Conservation (phyloP, 2,888 invertebrate species). For the Erebia ligea region DNA sequence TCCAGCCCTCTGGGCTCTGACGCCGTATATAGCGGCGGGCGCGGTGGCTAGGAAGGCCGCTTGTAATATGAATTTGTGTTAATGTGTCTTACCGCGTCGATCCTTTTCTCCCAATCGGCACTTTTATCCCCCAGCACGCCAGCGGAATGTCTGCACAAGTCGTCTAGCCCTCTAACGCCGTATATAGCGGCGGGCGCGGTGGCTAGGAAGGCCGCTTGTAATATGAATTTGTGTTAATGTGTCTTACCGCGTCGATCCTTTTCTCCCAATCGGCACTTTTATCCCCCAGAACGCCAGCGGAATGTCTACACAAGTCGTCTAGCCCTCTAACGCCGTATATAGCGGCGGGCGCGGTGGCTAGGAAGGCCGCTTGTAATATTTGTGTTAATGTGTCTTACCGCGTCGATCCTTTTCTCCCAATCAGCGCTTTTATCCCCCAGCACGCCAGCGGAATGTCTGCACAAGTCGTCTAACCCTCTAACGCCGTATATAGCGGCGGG, state of each 20-base stretch:
- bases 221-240: constrained; percentile 59
- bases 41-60: constrained; percentile 93
- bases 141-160: constrained; percentile 89
- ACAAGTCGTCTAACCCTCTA: constrained; percentile 91
- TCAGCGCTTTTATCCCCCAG: constrained; percentile 92
- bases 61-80: constrained; percentile 59
- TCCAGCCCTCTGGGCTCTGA: constrained; percentile 93
- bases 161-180: constrained; percentile 92
- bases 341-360: constrained; percentile 90
- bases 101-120: no score
- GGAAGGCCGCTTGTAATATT: constrained; percentile 88
- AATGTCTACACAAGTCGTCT: no score
- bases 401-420: constrained; percentile 97
- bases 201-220: constrained; percentile 91
- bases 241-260: no score
- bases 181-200: constrained; percentile 92
- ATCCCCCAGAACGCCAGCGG: no score
- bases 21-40: constrained; percentile 91
- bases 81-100: no score
- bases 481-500: constrained; percentile 92
- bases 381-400: constrained; percentile 82
- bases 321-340: no score
- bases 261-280: no score
- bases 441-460: constrained; percentile 88
- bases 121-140: no score